These are phyloP conservation scores for Malacoraja senta DNA, from an alignment of 2,797 vertebrate species.

Conservation along the genomic window DNA sequence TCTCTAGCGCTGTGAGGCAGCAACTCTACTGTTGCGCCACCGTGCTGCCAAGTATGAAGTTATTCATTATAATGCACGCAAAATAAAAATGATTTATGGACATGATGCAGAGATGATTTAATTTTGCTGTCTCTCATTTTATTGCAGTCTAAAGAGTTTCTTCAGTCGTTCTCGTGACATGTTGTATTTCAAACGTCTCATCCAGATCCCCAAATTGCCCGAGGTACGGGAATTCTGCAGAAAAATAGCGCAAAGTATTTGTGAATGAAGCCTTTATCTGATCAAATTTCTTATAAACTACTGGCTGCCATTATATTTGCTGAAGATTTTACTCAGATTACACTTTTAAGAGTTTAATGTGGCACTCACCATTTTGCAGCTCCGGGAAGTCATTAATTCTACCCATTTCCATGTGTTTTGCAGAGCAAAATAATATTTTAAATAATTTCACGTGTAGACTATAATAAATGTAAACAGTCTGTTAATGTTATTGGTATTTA, in stretches of 20 bases:
- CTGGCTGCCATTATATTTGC: neutral
- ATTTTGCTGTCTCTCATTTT: neutral
- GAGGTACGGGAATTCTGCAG: conserved; percentile 62
- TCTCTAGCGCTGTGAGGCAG: too few relatives aligned
- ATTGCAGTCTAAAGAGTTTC: conserved; percentile 79
- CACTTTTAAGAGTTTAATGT: neutral
- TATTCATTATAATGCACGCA: neutral
- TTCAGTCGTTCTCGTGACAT: conserved; percentile 89
- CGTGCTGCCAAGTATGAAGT: neutral
- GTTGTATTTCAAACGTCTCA: conserved; percentile 92
- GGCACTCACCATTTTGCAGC: too few relatives aligned
- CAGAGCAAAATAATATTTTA: neutral
- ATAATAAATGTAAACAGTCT: neutral
- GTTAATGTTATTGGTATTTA: neutral
- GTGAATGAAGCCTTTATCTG: neutral
- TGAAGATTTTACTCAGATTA: neutral
- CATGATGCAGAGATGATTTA: neutral
- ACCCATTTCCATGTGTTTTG: neutral
- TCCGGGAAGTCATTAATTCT: neutral
- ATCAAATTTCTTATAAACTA: neutral
- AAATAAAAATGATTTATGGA: neutral
- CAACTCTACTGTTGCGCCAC: too few relatives aligned
- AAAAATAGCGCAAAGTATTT: neutral
- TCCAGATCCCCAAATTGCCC: conserved; percentile 90
- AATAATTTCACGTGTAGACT: neutral